Evolutionary conservation across 2,888 invertebrate genomes (phyloP).

Genomic region (Dendrolimus pini): DNA sequence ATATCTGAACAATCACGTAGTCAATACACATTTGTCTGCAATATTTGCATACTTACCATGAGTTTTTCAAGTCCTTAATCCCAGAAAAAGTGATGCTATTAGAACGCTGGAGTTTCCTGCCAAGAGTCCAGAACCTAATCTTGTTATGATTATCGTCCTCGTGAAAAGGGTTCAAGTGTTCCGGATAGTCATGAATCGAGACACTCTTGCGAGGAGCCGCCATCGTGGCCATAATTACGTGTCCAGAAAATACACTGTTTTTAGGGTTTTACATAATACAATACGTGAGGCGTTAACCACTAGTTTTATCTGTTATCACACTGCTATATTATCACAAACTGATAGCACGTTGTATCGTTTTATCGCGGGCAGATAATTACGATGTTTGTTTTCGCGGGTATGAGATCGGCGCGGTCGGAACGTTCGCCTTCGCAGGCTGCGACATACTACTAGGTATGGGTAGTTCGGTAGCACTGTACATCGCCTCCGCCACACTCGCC

Average conservation of each 20-base stretch:
- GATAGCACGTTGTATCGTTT: constrained; percentile 56
- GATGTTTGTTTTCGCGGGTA: constrained; percentile 58
- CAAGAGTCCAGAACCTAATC: constrained; percentile 78
- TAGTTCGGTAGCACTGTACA: constrained; percentile 11
- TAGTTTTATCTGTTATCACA: constrained; percentile 69
- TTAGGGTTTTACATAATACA: constrained; percentile 64
- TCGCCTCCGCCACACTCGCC: constrained; percentile 13
- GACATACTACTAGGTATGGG: constrained; percentile 29
- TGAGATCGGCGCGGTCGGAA: constrained; percentile 26
- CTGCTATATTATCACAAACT: constrained; percentile 55
- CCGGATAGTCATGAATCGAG: constrained; percentile 84
- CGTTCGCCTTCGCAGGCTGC: constrained; percentile 48
- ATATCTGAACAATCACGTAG: not conserved
- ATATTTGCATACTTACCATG: constrained; percentile 69
- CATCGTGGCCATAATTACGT: constrained; percentile 53
- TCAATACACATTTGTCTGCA: not conserved
- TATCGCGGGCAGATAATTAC: constrained; percentile 65
- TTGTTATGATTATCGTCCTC: constrained; percentile 81
- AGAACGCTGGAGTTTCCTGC: constrained; percentile 68
- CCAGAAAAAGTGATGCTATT: constrained; percentile 80
- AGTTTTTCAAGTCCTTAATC: constrained; percentile 73
- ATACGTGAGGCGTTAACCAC: constrained; percentile 54
- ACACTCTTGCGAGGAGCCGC: constrained; percentile 64
- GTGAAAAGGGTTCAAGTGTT: constrained; percentile 85
- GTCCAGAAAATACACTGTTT: constrained; percentile 32